Conservation (phyloP, 2,888 invertebrate genomes). For the Mylabris sibirica region DNA sequence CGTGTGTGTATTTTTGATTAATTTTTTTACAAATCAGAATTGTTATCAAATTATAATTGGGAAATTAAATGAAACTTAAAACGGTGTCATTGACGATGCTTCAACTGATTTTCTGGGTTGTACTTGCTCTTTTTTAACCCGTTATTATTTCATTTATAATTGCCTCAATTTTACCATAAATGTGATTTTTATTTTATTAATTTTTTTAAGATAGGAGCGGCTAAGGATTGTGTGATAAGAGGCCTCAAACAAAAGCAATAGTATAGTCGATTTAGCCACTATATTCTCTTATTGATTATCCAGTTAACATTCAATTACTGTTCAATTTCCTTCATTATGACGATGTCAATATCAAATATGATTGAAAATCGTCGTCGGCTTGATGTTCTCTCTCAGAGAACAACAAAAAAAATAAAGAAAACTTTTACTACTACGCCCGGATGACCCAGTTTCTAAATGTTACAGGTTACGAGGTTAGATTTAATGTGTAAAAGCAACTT, state of each 20-base stretch:
- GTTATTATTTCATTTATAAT: too few relatives aligned
- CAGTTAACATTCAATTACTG: neutral
- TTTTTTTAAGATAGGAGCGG: too few relatives aligned
- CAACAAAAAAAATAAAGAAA: neutral
- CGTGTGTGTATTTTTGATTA: too few relatives aligned
- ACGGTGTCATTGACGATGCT: too few relatives aligned
- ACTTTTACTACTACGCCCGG: slow-evolving; percentile 1
- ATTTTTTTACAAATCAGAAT: too few relatives aligned
- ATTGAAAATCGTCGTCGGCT: neutral
- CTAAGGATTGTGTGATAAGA: too few relatives aligned
- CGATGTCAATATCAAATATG: slow-evolving; percentile 5
- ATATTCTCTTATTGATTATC: neutral
- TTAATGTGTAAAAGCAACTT: slow-evolving; percentile 1
- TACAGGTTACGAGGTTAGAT: slow-evolving; percentile 37
- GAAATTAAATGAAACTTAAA: too few relatives aligned
- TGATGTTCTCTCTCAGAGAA: neutral
- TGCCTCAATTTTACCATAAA: too few relatives aligned
- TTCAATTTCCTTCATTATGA: neutral
- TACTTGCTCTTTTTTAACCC: too few relatives aligned
- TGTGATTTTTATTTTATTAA: too few relatives aligned
- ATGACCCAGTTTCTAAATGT: slow-evolving; percentile 41
- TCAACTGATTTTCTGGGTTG: too few relatives aligned
- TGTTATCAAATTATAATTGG: too few relatives aligned
- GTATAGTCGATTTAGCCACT: neutral
- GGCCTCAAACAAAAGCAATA: neutral